Conservation (phyloP, 2,797 vertebrate genomes). For the Lophius americanus region DNA sequence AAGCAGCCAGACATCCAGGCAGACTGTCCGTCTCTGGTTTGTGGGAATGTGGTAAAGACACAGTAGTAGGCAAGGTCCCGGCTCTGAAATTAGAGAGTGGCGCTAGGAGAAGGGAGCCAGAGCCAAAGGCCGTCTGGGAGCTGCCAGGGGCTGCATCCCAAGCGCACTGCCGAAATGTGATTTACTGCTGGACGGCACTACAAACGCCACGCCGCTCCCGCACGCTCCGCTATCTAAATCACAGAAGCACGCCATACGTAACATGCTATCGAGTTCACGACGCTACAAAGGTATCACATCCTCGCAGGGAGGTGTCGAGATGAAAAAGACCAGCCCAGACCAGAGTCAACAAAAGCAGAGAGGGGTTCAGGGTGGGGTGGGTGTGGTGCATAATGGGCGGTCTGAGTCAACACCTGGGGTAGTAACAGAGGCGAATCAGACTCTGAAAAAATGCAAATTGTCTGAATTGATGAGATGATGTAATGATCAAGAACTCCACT, state of each 20-base stretch:
- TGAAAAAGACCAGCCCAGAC: slow-evolving; percentile 47
- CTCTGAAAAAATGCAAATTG: no score
- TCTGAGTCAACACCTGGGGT: no score
- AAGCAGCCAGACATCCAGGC: slow-evolving; percentile 75
- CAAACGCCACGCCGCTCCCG: slow-evolving; percentile 52
- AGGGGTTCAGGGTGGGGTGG: not conserved
- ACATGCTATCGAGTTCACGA: slow-evolving; percentile 55
- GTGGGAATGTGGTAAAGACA: slow-evolving; percentile 79
- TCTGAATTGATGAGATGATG: no score
- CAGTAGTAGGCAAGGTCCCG: slow-evolving; percentile 77
- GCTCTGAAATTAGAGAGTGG: slow-evolving; percentile 81
- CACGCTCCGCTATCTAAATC: slow-evolving; percentile 30
- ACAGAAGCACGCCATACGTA: slow-evolving; percentile 36
- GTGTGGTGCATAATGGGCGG: no score
- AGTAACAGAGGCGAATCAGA: no score
- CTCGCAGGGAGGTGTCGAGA: slow-evolving; percentile 57
- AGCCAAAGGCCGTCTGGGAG: slow-evolving; percentile 76
- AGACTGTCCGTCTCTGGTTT: slow-evolving; percentile 81
- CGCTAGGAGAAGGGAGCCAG: slow-evolving; percentile 75
- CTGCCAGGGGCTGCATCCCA: slow-evolving; percentile 76
- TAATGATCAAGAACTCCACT: no score
- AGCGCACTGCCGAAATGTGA: slow-evolving; percentile 67
- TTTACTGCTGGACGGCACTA: slow-evolving; percentile 66
- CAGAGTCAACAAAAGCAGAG: slow-evolving; percentile 14
- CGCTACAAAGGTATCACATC: slow-evolving; percentile 61